phyloP scores from a whole-genome alignment of 1,140 invertebrate species.

The Littorina saxatilis region DNA sequence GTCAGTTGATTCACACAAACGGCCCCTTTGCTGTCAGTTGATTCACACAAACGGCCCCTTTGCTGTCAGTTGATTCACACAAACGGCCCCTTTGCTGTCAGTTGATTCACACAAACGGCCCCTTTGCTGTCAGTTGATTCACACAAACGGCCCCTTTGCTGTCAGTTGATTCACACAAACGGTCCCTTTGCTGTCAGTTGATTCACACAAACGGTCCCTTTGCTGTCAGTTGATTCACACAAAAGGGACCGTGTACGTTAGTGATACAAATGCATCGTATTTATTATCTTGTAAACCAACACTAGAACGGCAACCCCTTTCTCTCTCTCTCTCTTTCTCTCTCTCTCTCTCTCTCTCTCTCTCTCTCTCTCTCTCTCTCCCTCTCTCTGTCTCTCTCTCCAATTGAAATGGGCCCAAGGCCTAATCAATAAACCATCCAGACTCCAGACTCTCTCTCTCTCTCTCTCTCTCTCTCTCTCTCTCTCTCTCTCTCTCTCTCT shows the following conservation, averaged over 20 bases:
- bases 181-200: no score
- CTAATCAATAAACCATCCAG: no score
- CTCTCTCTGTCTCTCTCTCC: constrained; percentile 2
- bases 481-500: no score
- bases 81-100: no score
- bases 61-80: no score
- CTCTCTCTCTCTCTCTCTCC: constrained; percentile 7
- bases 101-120: no score
- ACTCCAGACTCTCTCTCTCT: constrained; percentile 19
- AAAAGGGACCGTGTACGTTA: neutral
- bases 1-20: no score
- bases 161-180: neutral
- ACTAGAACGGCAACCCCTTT: neutral
- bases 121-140: no score
- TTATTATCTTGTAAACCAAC: neutral
- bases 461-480: constrained; percentile 27
- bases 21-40: no score
- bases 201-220: neutral
- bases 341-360: constrained; percentile 12
- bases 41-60: no score
- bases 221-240: neutral
- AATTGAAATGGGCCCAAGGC: no score
- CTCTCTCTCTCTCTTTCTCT: neutral
- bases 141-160: neutral
- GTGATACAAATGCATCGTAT: neutral